A percentile compares a stretch with the other conserved stretches of the same genome.
Evolutionary conservation across 2,888 invertebrate species (phyloP).

Genomic region (Eupithecia vulgata): DNA sequence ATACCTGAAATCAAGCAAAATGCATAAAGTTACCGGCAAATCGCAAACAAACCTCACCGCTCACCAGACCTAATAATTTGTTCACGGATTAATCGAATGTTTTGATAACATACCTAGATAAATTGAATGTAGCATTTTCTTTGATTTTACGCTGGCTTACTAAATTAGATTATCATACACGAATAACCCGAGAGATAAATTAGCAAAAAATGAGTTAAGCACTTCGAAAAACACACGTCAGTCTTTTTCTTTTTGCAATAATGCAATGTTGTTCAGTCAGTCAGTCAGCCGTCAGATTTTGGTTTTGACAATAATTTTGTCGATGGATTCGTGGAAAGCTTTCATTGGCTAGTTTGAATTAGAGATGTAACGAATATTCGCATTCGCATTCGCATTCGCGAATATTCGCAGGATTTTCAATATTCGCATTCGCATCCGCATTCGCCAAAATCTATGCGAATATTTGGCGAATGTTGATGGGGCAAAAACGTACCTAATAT

Average conservation of each 20-base stretch:
- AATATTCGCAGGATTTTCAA: too few relatives aligned
- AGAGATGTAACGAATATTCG: too few relatives aligned
- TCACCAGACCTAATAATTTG: neutral
- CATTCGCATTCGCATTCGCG: too few relatives aligned
- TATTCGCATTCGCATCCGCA: too few relatives aligned
- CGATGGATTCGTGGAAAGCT: slow-evolving; percentile 76
- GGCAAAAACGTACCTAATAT: too few relatives aligned
- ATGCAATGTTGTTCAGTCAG: neutral
- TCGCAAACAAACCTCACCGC: slow-evolving; percentile 32
- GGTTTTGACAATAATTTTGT: slow-evolving; percentile 52
- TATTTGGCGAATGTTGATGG: too few relatives aligned
- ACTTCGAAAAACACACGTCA: slow-evolving; percentile 76
- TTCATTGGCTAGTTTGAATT: slow-evolving; percentile 65
- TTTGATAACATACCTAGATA: slow-evolving; percentile 72
- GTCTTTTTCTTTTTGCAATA: slow-evolving; percentile 51
- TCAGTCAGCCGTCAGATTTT: too few relatives aligned
- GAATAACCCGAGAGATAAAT: neutral
- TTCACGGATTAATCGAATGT: slow-evolving; percentile 59
- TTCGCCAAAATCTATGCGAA: too few relatives aligned
- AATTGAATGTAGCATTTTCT: slow-evolving; percentile 66
- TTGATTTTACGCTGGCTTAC: slow-evolving; percentile 50
- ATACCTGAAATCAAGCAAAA: slow-evolving; percentile 63
- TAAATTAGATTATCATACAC: slow-evolving; percentile 3
- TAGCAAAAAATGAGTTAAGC: slow-evolving; percentile 47
- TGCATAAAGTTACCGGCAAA: slow-evolving; percentile 51